A percentile compares a stretch with the other conserved stretches of the same genome.
Evolutionary conservation across 2,888 invertebrate species (phyloP).

Genomic region (Acanthopleura granulata): DNA sequence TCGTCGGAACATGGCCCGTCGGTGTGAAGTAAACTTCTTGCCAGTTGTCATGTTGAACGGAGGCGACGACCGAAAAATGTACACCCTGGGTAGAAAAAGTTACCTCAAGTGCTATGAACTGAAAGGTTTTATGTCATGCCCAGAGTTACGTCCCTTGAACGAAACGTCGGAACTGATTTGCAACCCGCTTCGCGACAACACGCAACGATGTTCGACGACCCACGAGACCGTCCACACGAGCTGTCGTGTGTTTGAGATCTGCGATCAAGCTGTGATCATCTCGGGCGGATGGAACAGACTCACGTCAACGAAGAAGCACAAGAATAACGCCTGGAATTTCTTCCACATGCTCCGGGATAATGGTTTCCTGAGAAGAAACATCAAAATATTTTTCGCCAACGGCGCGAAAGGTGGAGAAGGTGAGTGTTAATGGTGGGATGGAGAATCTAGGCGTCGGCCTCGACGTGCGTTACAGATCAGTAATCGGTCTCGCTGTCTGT

Average conservation of each 20-base stretch:
- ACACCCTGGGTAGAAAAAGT: conserved; percentile 48
- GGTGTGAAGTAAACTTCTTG: conserved; percentile 72
- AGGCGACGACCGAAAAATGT: conserved; percentile 27
- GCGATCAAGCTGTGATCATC: conserved; percentile 72
- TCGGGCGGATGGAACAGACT: conserved; percentile 73
- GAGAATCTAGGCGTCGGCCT: no score
- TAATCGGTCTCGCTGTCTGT: no score
- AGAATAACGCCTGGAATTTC: conserved; percentile 66
- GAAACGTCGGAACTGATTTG: conserved; percentile 69
- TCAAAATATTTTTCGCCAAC: conserved; percentile 73
- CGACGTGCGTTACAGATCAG: no score
- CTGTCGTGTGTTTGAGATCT: conserved; percentile 71
- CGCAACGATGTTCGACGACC: conserved; percentile 69
- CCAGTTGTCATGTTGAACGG: conserved; percentile 67
- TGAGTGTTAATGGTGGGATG: conserved; percentile 30
- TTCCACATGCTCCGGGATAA: conserved; percentile 69
- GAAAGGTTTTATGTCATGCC: conserved; percentile 68
- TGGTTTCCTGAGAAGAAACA: conserved; percentile 71
- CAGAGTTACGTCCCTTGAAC: conserved; percentile 65
- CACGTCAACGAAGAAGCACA: conserved; percentile 65
- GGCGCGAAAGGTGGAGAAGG: conserved; percentile 65
- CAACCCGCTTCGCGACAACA: conserved; percentile 71
- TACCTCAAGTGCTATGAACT: conserved; percentile 57
- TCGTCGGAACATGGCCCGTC: conserved; percentile 60
- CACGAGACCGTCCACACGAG: conserved; percentile 66